Conservation (phyloP, 2,888 invertebrate genomes). For the Dorcus hopei region DNA sequence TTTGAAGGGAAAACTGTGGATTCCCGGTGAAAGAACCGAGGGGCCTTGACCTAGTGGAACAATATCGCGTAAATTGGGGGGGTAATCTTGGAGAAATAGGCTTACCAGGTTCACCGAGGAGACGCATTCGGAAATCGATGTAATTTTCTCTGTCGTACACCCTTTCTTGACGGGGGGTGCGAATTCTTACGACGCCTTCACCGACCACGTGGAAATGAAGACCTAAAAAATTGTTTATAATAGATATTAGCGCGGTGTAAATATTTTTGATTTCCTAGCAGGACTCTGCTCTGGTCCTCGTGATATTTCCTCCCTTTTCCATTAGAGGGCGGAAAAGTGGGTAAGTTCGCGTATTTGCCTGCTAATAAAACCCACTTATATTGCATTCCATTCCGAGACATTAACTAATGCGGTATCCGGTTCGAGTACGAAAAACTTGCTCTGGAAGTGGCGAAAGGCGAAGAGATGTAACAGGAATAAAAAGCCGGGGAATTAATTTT, state of each 20-base stretch:
- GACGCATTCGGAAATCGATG: slow-evolving; percentile 90
- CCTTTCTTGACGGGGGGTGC: slow-evolving; percentile 77
- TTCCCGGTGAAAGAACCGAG: slow-evolving; percentile 83
- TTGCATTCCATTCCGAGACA: too few relatives aligned
- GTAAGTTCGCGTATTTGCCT: too few relatives aligned
- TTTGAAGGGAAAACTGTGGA: slow-evolving; percentile 94
- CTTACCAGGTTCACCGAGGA: slow-evolving; percentile 83
- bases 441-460: too few relatives aligned
- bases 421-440: too few relatives aligned
- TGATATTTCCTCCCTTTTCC: too few relatives aligned
- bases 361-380: too few relatives aligned
- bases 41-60: slow-evolving; percentile 67
- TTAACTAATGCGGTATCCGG: too few relatives aligned
- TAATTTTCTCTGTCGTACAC: slow-evolving; percentile 91
- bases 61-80: background rate
- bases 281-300: too few relatives aligned
- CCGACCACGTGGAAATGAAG: slow-evolving; percentile 92
- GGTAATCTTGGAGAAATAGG: background rate
- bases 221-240: slow-evolving; percentile 54
- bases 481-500: too few relatives aligned
- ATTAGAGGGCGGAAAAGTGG: too few relatives aligned
- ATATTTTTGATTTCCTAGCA: background rate
- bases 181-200: slow-evolving; percentile 87
- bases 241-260: background rate
- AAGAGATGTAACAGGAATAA: too few relatives aligned